Conservation (phyloP, 2,888 invertebrate genomes). For the Macrosiphum euphorbiae region DNA sequence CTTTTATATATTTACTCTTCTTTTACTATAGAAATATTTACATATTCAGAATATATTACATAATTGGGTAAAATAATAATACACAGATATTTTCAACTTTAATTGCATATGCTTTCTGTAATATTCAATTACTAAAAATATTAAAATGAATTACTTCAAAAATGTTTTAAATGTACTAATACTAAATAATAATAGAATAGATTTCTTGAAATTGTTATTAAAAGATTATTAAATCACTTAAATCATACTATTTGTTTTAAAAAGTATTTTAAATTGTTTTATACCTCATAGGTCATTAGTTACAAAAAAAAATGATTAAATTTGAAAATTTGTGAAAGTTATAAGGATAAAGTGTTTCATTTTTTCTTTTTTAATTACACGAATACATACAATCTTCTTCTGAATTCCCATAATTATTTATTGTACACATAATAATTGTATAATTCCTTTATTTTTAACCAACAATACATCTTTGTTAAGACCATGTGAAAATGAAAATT, state of each 20-base stretch:
- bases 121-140: neutral
- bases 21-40: neutral
- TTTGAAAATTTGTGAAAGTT: conserved; percentile 54
- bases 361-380: conserved; percentile 47
- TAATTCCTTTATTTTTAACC: conserved; percentile 38
- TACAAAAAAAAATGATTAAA: neutral
- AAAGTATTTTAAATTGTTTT: neutral
- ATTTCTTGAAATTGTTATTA: neutral
- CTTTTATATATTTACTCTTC: neutral
- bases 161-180: neutral
- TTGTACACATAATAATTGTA: conserved; percentile 28
- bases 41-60: neutral
- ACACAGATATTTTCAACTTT: neutral
- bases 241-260: neutral
- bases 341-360: neutral
- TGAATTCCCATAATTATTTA: conserved; percentile 53
- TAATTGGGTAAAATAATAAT: neutral
- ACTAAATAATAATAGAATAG: neutral
- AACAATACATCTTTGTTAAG: conserved; percentile 37
- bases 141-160: neutral
- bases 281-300: neutral
- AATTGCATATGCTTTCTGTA: neutral
- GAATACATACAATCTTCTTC: neutral
- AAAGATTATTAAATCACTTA: neutral
- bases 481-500: conserved; percentile 52